Evolutionary conservation across 2,797 vertebrate species (phyloP).

Genomic region (Naso thynnoides): DNA sequence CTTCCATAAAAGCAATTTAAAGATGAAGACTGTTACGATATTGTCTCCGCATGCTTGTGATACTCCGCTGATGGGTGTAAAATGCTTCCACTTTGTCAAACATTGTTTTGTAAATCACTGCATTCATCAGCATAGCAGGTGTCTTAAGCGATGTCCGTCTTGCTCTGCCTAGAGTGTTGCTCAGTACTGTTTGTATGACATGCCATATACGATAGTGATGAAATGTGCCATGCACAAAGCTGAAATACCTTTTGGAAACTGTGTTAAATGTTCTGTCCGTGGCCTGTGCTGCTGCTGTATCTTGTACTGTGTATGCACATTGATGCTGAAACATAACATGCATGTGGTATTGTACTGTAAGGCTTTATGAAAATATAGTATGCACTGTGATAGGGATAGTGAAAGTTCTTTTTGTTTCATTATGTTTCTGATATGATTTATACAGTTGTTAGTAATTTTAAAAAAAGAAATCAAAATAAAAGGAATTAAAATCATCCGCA

Average conservation of each 20-base stretch:
- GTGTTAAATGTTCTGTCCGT: constrained; percentile 61
- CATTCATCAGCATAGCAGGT: constrained; percentile 63
- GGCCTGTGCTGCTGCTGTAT: constrained; percentile 58
- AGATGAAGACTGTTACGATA: constrained; percentile 66
- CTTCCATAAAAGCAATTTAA: constrained; percentile 52
- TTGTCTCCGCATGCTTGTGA: constrained; percentile 68
- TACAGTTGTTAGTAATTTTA: constrained; percentile 71
- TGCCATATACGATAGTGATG: constrained; percentile 43
- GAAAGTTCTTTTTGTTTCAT: constrained; percentile 59
- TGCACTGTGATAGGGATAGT: constrained; percentile 69
- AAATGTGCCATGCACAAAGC: constrained; percentile 62
- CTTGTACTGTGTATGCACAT: constrained; percentile 69
- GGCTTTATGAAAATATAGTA: constrained; percentile 65
- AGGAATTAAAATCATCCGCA: constrained; percentile 35
- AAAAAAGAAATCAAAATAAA: constrained; percentile 67
- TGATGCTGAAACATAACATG: constrained; percentile 69
- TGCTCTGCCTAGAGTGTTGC: constrained; percentile 50
- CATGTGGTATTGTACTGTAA: constrained; percentile 74
- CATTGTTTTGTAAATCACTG: constrained; percentile 51
- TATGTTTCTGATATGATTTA: constrained; percentile 76
- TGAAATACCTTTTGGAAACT: constrained; percentile 41
- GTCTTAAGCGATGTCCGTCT: constrained; percentile 71
- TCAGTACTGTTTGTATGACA: constrained; percentile 54
- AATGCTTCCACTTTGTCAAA: constrained; percentile 55
- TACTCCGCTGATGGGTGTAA: constrained; percentile 52